Conservation (phyloP, 2,888 invertebrate species). For the Pseudococcus jackbeardsleyi region DNA sequence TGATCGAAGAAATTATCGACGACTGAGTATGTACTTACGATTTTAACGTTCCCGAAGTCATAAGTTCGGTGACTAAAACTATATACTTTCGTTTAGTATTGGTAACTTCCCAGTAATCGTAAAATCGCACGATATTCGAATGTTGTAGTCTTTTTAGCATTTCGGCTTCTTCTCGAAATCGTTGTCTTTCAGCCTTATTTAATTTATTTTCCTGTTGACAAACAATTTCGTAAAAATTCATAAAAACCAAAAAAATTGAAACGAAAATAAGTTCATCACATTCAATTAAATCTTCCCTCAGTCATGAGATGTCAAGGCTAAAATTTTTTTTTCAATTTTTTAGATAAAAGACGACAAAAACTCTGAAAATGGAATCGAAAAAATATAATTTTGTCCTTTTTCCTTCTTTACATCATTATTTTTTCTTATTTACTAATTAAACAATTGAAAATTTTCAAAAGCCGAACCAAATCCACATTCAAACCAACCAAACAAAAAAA, state of each 20-base stretch:
- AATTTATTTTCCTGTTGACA: constrained; percentile 88
- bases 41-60: constrained; percentile 99
- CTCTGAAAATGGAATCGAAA: too few species aligned
- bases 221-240: background rate
- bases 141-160: constrained; percentile 99
- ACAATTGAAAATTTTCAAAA: background rate
- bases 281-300: too few species aligned
- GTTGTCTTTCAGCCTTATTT: constrained; percentile 93
- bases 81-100: constrained; percentile 95
- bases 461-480: background rate
- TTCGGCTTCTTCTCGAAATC: constrained; percentile 97
- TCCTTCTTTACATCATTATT: too few species aligned
- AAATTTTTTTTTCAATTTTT: too few species aligned
- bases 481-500: background rate
- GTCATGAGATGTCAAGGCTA: too few species aligned
- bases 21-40: constrained; percentile 79
- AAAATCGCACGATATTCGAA: constrained; percentile 97
- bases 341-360: too few species aligned
- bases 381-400: too few species aligned
- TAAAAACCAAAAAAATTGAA: too few species aligned
- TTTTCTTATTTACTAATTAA: too few species aligned
- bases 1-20: constrained; percentile 7
- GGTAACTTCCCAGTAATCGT: constrained; percentile 98
- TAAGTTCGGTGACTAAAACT: constrained; percentile 98
- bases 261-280: too few species aligned